Percentiles rank a stretch among this genome's conserved stretches.
Evolutionary conservation across 92 coral and sea anemone genomes (phyloP).

Genomic region (Siderastrea radians): DNA sequence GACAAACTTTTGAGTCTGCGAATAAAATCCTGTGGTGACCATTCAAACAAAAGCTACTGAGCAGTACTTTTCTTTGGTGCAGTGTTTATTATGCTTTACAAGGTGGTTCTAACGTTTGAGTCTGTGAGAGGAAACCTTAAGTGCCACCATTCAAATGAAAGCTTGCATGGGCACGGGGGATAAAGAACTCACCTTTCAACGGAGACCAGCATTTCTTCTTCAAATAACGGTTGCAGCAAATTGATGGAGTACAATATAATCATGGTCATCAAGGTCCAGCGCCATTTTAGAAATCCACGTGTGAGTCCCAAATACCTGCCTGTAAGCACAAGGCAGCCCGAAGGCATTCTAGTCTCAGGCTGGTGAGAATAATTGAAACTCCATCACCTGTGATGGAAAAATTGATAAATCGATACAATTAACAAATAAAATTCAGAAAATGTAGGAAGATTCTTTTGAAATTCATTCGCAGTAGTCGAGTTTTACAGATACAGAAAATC

Average conservation of each 20-base stretch:
- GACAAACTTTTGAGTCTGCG: too few relatives aligned
- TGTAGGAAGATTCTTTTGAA: too few relatives aligned
- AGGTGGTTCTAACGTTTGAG: too few relatives aligned
- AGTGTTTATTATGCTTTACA: too few relatives aligned
- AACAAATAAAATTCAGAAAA: neutral
- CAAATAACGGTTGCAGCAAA: conserved; percentile 29
- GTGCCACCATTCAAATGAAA: neutral
- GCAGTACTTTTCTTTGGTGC: too few relatives aligned
- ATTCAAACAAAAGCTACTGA: too few relatives aligned
- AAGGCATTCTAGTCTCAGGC: conserved; percentile 21
- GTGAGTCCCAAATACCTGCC: conserved; percentile 34
- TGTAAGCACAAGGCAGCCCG: conserved; percentile 15
- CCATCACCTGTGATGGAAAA: neutral
- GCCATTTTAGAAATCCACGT: conserved; percentile 39
- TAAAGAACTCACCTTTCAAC: conserved; percentile 3
- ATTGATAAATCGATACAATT: neutral
- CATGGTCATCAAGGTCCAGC: conserved; percentile 49
- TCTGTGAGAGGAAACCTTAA: too few relatives aligned
- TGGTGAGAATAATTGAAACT: neutral
- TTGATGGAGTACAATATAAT: conserved; percentile 23
- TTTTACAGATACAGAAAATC: too few relatives aligned
- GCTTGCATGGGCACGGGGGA: neutral
- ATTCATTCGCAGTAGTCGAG: too few relatives aligned
- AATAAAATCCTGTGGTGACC: too few relatives aligned
- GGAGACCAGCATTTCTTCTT: conserved; percentile 25